Evolutionary conservation across 92 coral and sea anemone species (phyloP), one percentile per base, ranked within the genome.

Genomic region (Montipora capitata): DNA sequence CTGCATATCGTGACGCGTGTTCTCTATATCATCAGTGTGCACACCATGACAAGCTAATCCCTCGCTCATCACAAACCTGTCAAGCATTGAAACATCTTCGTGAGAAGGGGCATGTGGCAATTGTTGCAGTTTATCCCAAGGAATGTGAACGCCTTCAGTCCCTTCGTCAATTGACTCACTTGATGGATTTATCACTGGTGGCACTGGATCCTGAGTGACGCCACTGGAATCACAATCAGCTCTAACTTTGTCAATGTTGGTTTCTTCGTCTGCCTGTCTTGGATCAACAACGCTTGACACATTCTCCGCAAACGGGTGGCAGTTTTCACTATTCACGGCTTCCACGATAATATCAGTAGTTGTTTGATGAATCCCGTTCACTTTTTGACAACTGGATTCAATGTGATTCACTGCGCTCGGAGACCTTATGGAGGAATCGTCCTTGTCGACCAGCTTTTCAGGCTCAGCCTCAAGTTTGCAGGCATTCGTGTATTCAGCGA

Each of bases 41-140:
- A 68, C 51, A 52, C 51, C 61, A 10, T 81, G 67, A 27, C 76
- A 64, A 1, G 77, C 40, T 2, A 81, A 40, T 38, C 85, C 85
- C 20, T 81, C 77, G 49, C 74, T 81, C 77, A 81, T 17, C 38
- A 68, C 85, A 81, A 68, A 68, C 35, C 68, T 68, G 16, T 72
- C 77, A 51, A 11, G 41, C 40, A 56, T 71, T 44, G 38, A 2
- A 7, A 51, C 64, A 39, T 45, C 40, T 0, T 80, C 52, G 2
- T 75, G 77, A 2, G 68, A n/a, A 54, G 65, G 11, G 4, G 77
- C 39, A 67, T 40, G 72, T 38, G 76, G 64, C 40, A 67, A 20
- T 16, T 80, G 82, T 10, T 79, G 61, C 83, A 78, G 10, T 40
- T 62, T 73, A 38, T 41, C 44, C 79, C 72, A 72, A 58, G 70